Conservation (phyloP, 2,888 invertebrate species). For the Amblyjoppa proteus region DNA sequence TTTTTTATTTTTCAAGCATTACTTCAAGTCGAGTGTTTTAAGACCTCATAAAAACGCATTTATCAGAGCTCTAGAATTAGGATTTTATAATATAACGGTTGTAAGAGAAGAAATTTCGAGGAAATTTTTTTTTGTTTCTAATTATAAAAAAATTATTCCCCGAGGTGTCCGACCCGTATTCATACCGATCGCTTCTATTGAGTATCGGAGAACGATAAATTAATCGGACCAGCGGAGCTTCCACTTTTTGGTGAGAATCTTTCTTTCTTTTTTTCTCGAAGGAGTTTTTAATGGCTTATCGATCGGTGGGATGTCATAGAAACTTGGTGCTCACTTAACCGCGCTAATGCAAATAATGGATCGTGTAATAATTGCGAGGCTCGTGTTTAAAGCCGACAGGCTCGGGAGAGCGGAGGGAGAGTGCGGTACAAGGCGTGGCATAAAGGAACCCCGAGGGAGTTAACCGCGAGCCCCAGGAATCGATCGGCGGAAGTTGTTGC, state of each 20-base stretch:
- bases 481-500: conserved; percentile 75
- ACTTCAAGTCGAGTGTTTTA: too few relatives aligned
- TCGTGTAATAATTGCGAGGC: conserved; percentile 8
- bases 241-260: background rate
- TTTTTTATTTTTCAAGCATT: too few relatives aligned
- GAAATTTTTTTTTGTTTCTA: too few relatives aligned
- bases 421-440: conserved; percentile 73
- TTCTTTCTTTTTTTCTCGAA: background rate
- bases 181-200: background rate
- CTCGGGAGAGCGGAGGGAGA: conserved; percentile 13
- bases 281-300: conserved; percentile 2
- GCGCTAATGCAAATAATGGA: conserved; percentile 9
- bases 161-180: background rate
- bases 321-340: background rate
- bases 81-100: too few relatives aligned
- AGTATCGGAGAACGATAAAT: background rate
- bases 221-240: background rate
- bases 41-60: too few relatives aligned
- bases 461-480: conserved; percentile 72
- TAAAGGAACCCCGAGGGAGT: conserved; percentile 74
- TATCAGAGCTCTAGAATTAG: too few relatives aligned
- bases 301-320: background rate
- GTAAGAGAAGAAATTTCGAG: too few relatives aligned
- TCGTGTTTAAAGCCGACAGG: background rate
- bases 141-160: background rate